These are phyloP conservation scores for Aricia artaxerxes DNA, from an alignment of 2,888 invertebrate genomes.

Conservation along the genomic window DNA sequence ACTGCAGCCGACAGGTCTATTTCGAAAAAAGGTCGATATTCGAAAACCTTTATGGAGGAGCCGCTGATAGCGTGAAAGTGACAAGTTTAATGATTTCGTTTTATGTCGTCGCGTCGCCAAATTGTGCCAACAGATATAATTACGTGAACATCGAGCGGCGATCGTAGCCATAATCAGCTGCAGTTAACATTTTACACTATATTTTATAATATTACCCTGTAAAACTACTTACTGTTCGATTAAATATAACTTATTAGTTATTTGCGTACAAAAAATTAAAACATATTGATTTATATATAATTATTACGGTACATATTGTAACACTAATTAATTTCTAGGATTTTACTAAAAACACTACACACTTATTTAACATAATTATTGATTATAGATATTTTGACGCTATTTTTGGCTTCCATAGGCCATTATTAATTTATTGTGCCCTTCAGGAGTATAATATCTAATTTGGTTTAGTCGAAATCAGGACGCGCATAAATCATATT, in stretches of 20 bases:
- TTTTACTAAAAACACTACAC: no score
- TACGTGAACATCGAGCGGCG: background rate
- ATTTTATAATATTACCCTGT: background rate
- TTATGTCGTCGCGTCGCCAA: background rate
- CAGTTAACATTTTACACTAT: background rate
- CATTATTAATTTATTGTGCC: no score
- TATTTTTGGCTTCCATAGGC: no score
- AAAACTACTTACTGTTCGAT: background rate
- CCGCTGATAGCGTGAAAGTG: conserved; percentile 25
- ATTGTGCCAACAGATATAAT: conserved; percentile 12
- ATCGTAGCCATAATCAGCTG: background rate
- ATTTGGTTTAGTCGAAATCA: background rate
- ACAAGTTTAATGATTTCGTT: conserved; percentile 22
- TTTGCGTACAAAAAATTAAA: no score
- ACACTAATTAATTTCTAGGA: no score
- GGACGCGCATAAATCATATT: background rate
- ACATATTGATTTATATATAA: no score
- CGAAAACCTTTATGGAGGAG: conserved; percentile 17
- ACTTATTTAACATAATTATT: no score
- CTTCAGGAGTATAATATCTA: background rate
- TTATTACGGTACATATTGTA: no score
- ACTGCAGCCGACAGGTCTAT: conserved; percentile 32
- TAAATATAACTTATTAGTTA: no score
- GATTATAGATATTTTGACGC: no score
- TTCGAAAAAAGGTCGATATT: conserved; percentile 33